Evolutionary conservation across 2,888 invertebrate genomes (phyloP).

Genomic region (Elmis aenea): DNA sequence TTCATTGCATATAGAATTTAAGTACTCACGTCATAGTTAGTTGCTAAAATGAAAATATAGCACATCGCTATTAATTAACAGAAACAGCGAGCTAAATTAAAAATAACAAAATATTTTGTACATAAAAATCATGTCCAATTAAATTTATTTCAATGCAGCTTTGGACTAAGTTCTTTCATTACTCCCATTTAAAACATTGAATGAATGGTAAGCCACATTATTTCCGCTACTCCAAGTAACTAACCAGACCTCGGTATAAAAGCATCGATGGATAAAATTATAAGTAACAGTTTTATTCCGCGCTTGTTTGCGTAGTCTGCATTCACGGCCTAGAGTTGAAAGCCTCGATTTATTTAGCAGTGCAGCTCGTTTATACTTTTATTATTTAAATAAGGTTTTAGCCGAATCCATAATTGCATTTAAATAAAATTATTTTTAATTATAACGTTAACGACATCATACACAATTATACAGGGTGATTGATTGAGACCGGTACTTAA

Average conservation of each 20-base stretch:
- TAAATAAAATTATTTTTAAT: too few relatives aligned
- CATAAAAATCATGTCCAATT: conserved; percentile 22
- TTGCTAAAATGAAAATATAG: too few relatives aligned
- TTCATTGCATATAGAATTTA: too few relatives aligned
- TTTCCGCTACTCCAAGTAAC: conserved; percentile 27
- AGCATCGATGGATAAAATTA: conserved; percentile 30
- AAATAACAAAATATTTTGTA: neutral
- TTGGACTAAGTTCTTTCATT: conserved; percentile 25
- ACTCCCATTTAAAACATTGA: conserved; percentile 21
- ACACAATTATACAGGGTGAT: too few relatives aligned
- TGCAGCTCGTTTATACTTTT: too few relatives aligned
- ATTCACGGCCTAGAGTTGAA: conserved; percentile 10
- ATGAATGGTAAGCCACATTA: conserved; percentile 25
- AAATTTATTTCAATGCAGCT: conserved; percentile 23
- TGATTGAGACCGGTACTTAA: too few relatives aligned
- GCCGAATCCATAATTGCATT: too few relatives aligned
- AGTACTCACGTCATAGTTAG: too few relatives aligned
- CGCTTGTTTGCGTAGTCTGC: conserved; percentile 17
- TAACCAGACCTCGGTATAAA: conserved; percentile 25
- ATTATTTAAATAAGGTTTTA: too few relatives aligned
- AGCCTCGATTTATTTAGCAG: too few relatives aligned
- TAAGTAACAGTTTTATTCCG: conserved; percentile 31
- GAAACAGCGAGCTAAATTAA: neutral
- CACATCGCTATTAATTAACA: neutral
- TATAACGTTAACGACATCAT: too few relatives aligned